These are phyloP conservation scores for Ecliptopera silaceata DNA, from an alignment of 2,888 invertebrate species.

Conservation along the genomic window DNA sequence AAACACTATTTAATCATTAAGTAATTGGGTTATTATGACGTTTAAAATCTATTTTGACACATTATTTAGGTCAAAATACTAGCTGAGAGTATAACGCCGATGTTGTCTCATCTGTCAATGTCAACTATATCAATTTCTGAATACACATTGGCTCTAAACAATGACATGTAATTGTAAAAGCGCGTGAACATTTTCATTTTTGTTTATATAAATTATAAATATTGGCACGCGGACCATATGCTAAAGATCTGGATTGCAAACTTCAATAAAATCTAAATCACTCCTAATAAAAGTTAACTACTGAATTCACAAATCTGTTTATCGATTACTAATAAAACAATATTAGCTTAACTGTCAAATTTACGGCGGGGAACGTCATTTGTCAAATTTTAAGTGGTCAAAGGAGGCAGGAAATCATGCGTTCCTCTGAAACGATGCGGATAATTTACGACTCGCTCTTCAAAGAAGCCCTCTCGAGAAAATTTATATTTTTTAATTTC, in stretches of 20 bases:
- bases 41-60: too few species aligned
- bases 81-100: too few species aligned
- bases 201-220: too few species aligned
- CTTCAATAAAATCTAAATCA: slow-evolving; percentile 18
- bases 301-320: slow-evolving; percentile 32
- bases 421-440: slow-evolving; percentile 39
- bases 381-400: slow-evolving; percentile 51
- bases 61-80: too few species aligned
- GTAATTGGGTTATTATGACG: too few species aligned
- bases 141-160: too few species aligned
- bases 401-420: slow-evolving; percentile 34
- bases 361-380: slow-evolving; percentile 39
- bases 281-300: slow-evolving; percentile 21
- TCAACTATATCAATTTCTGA: too few species aligned
- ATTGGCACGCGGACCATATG: neutral
- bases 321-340: slow-evolving; percentile 44
- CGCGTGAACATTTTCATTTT: too few species aligned
- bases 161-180: too few species aligned
- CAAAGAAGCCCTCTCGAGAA: slow-evolving; percentile 45
- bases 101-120: too few species aligned
- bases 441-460: slow-evolving; percentile 46
- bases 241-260: neutral
- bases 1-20: too few species aligned
- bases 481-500: slow-evolving; percentile 48
- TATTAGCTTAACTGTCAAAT: slow-evolving; percentile 34